Conservation (phyloP, 2,888 invertebrate genomes). For the Cerceris rybyensis region DNA sequence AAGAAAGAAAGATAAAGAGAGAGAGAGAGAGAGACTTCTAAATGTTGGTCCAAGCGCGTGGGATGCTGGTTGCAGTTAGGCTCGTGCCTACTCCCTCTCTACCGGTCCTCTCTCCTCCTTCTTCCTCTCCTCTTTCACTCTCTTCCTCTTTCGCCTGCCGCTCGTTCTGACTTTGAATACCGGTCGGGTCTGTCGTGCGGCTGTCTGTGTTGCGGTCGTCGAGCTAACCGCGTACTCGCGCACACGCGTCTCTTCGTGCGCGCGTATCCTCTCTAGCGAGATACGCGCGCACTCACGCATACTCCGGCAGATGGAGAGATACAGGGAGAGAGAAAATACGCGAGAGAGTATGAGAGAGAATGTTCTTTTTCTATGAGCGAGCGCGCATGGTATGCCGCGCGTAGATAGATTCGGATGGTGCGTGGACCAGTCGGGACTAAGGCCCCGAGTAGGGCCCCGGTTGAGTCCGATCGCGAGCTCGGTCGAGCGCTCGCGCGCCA, state of each 20-base stretch:
- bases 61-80: slow-evolving; percentile 79
- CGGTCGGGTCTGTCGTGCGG: slow-evolving; percentile 71
- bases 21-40: slow-evolving; percentile 59
- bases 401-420: slow-evolving; percentile 76
- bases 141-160: slow-evolving; percentile 36
- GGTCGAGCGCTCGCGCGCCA: slow-evolving; percentile 50
- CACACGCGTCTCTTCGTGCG: slow-evolving; percentile 11
- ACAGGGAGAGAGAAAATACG: slow-evolving; percentile 35
- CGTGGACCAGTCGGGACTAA: slow-evolving; percentile 72
- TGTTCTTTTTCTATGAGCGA: slow-evolving; percentile 63
- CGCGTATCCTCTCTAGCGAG: slow-evolving; percentile 1
- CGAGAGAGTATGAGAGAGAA: slow-evolving; percentile 5
- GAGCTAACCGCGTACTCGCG: slow-evolving; percentile 59
- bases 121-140: slow-evolving; percentile 28
- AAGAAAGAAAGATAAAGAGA: slow-evolving; percentile 14
- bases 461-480: too few relatives aligned
- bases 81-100: slow-evolving; percentile 78
- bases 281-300: slow-evolving; percentile 14
- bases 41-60: slow-evolving; percentile 76
- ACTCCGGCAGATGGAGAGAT: neutral
- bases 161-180: slow-evolving; percentile 75
- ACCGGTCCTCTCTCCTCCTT: slow-evolving; percentile 55
- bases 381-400: slow-evolving; percentile 68
- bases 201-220: slow-evolving; percentile 62
- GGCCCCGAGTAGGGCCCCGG: too few relatives aligned